Evolutionary conservation across 2,113 vertebrate species (phyloP), one percentile per base, ranked within the genome.

Genomic region (Cichladusa arquata): DNA sequence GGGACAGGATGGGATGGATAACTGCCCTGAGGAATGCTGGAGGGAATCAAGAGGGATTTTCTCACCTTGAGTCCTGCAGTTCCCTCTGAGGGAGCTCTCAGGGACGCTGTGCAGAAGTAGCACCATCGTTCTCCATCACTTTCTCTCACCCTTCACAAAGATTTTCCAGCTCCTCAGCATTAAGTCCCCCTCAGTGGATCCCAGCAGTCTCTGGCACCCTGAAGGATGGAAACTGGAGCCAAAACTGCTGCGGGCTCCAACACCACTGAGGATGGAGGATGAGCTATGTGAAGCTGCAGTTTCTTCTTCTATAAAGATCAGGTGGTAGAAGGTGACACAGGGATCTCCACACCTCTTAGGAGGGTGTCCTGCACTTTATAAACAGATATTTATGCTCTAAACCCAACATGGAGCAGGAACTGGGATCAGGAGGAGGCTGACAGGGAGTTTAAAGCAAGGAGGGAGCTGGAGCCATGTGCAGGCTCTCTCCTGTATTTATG

Each of bases 401-500:
- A 58, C 53, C 48, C 81, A 34, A 7, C 5, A n/a, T 85, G 85
- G n/a, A 89, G 74, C 45, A 45, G 81, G 88, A 96, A 51, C 17
- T 92, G 78, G 85, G 66, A 87, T 79, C 65, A 34, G 66, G 62
- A 72, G 48, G 77, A 95, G 38, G 88, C 70, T 94, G 81, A 58
- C 90, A 80, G 48, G 36, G 51, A 88, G 26, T 79, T 94, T 69
- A 90, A 48, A 61, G 90, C 81, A 57, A 45, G 81, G 74, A 87
- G 74, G 70, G 70, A 71, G 48, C 11, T 5, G 0, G 34, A 64
- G 12, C 54, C 31, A 17, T 1, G 40, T 9, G 2, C 51, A 28
- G 67, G 72, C 72, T 88, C 83, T 95, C 65, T 14, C 38, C 38
- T 10, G 73, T 94, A 88, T 96, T 96, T 95, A 94, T 91, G 92